A percentile compares a stretch with the other conserved stretches of the same genome.
phyloP scores from a whole-genome alignment of 2,113 vertebrate species.

The Oryzias curvinotus region DNA sequence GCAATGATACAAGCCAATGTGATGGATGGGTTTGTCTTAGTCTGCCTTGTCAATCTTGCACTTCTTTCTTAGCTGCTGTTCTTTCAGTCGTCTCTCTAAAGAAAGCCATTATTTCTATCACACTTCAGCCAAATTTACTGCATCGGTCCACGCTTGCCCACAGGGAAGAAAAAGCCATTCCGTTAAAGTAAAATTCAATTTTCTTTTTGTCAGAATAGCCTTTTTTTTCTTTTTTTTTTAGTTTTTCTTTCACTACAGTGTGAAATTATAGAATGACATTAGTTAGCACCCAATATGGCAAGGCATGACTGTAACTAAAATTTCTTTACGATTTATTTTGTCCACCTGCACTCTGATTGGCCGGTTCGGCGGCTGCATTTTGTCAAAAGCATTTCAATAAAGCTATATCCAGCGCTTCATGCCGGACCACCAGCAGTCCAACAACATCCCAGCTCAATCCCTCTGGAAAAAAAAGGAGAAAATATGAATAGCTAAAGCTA shows the following conservation, averaged over 20 bases:
- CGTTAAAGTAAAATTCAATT: constrained; percentile 59
- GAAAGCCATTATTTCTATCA: constrained; percentile 63
- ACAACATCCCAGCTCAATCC: constrained; percentile 4
- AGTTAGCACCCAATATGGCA: constrained; percentile 32
- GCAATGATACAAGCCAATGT: constrained; percentile 64
- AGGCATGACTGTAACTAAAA: constrained; percentile 54
- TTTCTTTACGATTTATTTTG: constrained; percentile 67
- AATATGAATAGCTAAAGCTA: constrained; percentile 30
- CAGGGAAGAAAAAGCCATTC: constrained; percentile 62
- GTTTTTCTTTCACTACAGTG: constrained; percentile 43
- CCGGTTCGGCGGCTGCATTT: constrained; percentile 30
- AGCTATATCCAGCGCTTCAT: constrained; percentile 29
- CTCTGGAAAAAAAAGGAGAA: not conserved
- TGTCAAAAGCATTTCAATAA: constrained; percentile 53
- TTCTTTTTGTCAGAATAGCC: constrained; percentile 25
- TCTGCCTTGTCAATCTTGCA: constrained; percentile 54
- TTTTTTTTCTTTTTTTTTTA: constrained; percentile 18
- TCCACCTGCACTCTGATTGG: constrained; percentile 36
- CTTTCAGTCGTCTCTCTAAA: constrained; percentile 36
- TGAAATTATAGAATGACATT: constrained; percentile 58
- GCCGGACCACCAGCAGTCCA: constrained; percentile 19
- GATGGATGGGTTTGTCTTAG: constrained; percentile 71
- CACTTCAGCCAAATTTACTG: constrained; percentile 59
- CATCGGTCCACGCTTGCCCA: constrained; percentile 52
- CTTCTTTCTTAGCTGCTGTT: constrained; percentile 35